Evolutionary conservation across 2,113 vertebrate species (phyloP).

Genomic region (Corythornis madagascariensis): DNA sequence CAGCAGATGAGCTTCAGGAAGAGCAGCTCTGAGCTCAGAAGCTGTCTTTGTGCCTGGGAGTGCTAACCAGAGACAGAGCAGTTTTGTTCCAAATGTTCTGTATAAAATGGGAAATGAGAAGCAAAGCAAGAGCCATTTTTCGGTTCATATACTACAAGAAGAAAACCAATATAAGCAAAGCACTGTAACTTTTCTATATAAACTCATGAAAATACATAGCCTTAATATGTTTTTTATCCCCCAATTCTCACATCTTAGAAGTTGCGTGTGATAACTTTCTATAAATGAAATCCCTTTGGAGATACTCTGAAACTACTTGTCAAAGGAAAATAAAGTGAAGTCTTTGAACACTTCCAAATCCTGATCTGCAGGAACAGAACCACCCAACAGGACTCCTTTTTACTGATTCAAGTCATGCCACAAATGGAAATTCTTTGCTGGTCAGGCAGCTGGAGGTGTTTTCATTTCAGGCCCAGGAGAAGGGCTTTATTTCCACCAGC

Average conservation of each 20-base stretch:
- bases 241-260: constrained; percentile 25
- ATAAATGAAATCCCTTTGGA: constrained; percentile 26
- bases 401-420: constrained; percentile 43
- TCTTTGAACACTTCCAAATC: constrained; percentile 11
- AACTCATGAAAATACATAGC: constrained; percentile 48
- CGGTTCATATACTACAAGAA: constrained; percentile 11
- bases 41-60: not conserved
- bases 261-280: not conserved
- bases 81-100: constrained; percentile 41
- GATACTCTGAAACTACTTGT: constrained; percentile 11
- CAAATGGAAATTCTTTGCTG: constrained; percentile 28
- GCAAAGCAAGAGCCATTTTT: constrained; percentile 19
- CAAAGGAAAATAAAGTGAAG: constrained; percentile 18
- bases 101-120: constrained; percentile 39
- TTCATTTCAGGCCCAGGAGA: constrained; percentile 31
- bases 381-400: not conserved
- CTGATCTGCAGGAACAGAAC: constrained; percentile 9
- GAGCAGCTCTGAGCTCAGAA: not conserved
- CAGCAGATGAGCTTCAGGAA: not conserved
- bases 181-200: constrained; percentile 42
- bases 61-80: not conserved
- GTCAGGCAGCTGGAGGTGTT: constrained; percentile 32
- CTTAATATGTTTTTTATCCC: constrained; percentile 23
- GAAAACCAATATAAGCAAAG: constrained; percentile 44
- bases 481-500: constrained; percentile 13